Evolutionary conservation across 2,797 vertebrate species (phyloP).

Genomic region (Cirrhinus mrigala): DNA sequence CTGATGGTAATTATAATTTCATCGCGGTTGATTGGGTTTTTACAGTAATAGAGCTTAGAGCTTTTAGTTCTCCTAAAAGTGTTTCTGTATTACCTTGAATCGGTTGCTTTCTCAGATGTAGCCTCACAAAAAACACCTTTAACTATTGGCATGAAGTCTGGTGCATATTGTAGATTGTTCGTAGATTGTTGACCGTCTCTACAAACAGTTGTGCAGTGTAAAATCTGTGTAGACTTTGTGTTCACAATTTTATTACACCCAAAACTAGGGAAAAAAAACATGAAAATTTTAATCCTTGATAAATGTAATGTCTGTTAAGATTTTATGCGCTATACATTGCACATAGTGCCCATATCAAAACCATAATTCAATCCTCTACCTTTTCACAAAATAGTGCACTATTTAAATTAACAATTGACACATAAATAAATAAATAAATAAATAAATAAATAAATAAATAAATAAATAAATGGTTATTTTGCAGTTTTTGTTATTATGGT

Average conservation of each 20-base stretch:
- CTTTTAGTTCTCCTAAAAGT: neutral
- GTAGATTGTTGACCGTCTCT: neutral
- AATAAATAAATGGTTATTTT: too few species aligned
- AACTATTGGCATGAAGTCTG: neutral
- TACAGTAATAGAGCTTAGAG: neutral
- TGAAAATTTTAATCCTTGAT: too few species aligned
- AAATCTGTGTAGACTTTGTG: neutral
- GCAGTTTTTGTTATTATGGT: too few species aligned
- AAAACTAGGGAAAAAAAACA: neutral
- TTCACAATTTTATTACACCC: neutral
- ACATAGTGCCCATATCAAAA: neutral
- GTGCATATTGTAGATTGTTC: slow-evolving; percentile 12
- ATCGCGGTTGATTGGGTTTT: neutral
- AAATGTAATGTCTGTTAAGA: neutral
- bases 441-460: too few species aligned
- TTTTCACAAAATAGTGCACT: neutral
- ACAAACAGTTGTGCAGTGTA: neutral
- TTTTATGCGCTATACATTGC: neutral
- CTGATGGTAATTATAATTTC: neutral
- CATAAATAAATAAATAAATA: too few species aligned
- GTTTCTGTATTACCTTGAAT: neutral
- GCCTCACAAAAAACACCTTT: neutral
- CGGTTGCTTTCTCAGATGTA: neutral
- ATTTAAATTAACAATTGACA: neutral
- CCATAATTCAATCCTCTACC: neutral